Evolutionary conservation across 2,113 vertebrate genomes (phyloP).

Genomic region (Furnarius figulus): DNA sequence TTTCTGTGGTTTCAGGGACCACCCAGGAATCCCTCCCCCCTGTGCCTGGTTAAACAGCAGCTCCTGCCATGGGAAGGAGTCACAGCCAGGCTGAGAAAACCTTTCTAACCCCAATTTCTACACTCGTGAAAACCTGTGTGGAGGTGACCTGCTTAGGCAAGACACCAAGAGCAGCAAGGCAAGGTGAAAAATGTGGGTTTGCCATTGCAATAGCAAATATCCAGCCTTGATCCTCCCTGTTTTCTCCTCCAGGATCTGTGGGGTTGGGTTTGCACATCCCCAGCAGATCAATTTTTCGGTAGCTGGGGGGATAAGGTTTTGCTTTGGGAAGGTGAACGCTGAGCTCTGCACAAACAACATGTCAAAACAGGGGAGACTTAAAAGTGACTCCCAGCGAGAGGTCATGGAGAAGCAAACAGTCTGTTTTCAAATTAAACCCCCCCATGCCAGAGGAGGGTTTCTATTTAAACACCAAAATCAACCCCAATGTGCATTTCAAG

Average conservation of each 20-base stretch:
- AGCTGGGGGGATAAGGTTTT: constrained; percentile 15
- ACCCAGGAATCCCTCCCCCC: constrained; percentile 58
- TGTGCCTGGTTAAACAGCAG: neutral
- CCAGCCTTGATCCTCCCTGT: rapidly evolving
- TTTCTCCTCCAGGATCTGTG: neutral
- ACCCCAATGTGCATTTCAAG: neutral
- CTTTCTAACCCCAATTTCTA: neutral
- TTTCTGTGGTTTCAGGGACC: constrained; percentile 55
- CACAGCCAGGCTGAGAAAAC: neutral
- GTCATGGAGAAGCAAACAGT: neutral
- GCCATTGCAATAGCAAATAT: neutral
- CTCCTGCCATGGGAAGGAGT: constrained; percentile 11
- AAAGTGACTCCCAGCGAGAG: constrained; percentile 19
- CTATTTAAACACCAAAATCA: neutral
- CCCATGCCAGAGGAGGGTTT: neutral
- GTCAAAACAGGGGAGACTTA: constrained; percentile 34
- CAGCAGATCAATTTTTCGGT: neutral
- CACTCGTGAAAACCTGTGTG: neutral
- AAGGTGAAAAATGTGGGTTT: neutral
- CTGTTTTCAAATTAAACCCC: neutral
- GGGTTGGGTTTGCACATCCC: neutral
- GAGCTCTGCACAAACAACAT: constrained; percentile 46
- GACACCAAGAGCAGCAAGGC: neutral
- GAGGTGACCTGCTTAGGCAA: neutral
- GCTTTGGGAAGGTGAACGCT: constrained; percentile 12